These are phyloP conservation scores for Lapara coniferarum DNA, from an alignment of 2,888 invertebrate species.

Conservation along the genomic window DNA sequence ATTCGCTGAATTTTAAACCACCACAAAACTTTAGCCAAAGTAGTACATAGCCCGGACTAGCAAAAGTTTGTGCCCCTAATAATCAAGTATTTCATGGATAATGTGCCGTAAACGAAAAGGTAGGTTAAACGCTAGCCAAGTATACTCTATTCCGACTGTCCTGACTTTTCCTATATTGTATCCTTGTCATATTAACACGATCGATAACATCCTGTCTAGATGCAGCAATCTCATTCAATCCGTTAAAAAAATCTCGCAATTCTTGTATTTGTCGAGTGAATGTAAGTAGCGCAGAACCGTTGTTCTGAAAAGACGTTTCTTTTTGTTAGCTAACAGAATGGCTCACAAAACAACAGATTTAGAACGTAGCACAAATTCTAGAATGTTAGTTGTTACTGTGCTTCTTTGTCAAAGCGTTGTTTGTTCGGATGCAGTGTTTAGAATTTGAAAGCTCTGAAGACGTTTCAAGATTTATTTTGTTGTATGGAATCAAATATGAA, in stretches of 20 bases:
- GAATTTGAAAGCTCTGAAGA: slow-evolving; percentile 20
- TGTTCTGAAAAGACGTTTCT: no score
- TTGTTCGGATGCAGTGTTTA: slow-evolving; percentile 18
- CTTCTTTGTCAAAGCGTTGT: slow-evolving; percentile 25
- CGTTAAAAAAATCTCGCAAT: slow-evolving; percentile 3
- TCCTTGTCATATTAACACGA: no score
- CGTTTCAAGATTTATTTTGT: background rate
- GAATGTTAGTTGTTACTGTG: slow-evolving; percentile 26
- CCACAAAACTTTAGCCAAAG: slow-evolving; percentile 4
- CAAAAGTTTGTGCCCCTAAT: background rate
- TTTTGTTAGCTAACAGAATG: slow-evolving; percentile 27
- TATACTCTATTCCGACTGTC: no score
- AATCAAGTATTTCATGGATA: background rate
- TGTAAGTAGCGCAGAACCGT: slow-evolving; percentile 23
- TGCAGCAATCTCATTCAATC: background rate
- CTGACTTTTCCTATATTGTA: no score
- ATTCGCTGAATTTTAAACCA: slow-evolving; percentile 15
- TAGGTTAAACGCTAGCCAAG: background rate
- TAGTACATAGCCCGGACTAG: slow-evolving; percentile 10
- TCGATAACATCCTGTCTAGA: background rate
- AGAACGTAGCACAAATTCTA: slow-evolving; percentile 27
- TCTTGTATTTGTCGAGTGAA: slow-evolving; percentile 8
- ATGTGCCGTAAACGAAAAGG: background rate
- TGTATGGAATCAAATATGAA: background rate
- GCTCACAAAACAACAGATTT: slow-evolving; percentile 30